Conservation (phyloP, 2,888 invertebrate genomes). For the Hirtodrosophila duncani region DNA sequence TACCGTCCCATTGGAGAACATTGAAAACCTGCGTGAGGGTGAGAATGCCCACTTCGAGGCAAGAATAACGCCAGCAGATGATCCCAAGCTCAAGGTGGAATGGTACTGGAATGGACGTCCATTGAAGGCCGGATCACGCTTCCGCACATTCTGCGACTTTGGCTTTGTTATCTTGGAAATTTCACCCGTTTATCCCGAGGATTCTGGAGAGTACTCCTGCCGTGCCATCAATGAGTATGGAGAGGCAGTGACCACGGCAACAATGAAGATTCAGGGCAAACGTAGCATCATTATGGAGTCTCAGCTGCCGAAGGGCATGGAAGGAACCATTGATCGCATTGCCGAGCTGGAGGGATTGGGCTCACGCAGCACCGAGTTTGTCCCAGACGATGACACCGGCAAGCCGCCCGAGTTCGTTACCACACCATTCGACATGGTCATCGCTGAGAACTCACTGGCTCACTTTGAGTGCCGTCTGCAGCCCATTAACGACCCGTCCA, state of each 20-base stretch:
- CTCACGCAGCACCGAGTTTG: conserved; percentile 82
- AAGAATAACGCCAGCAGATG: conserved; percentile 91
- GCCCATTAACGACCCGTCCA: conserved; percentile 94
- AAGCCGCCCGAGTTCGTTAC: conserved; percentile 94
- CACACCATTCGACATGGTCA: conserved; percentile 88
- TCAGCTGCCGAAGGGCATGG: conserved; percentile 95
- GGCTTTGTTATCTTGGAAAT: conserved; percentile 98
- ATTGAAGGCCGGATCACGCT: conserved; percentile 91
- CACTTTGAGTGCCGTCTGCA: conserved; percentile 94
- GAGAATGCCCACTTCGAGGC: conserved; percentile 96
- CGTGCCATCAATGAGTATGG: conserved; percentile 93
- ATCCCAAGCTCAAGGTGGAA: conserved; percentile 93
- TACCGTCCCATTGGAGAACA: conserved; percentile 91
- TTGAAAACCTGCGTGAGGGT: conserved; percentile 92
- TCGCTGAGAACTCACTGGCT: conserved; percentile 92
- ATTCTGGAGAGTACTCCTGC: conserved; percentile 94
- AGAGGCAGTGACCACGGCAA: conserved; percentile 92
- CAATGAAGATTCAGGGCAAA: conserved; percentile 94
- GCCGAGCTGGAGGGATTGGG: conserved; percentile 93
- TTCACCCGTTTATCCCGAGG: conserved; percentile 97
- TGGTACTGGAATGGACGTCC: conserved; percentile 97
- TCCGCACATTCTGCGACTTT: conserved; percentile 98
- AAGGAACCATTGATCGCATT: conserved; percentile 94
- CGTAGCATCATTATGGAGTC: conserved; percentile 94
- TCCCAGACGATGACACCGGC: conserved; percentile 89